Evolutionary conservation across 2,888 invertebrate genomes (phyloP), one percentile per base, ranked within the genome.

Genomic region (Limenitis camilla): DNA sequence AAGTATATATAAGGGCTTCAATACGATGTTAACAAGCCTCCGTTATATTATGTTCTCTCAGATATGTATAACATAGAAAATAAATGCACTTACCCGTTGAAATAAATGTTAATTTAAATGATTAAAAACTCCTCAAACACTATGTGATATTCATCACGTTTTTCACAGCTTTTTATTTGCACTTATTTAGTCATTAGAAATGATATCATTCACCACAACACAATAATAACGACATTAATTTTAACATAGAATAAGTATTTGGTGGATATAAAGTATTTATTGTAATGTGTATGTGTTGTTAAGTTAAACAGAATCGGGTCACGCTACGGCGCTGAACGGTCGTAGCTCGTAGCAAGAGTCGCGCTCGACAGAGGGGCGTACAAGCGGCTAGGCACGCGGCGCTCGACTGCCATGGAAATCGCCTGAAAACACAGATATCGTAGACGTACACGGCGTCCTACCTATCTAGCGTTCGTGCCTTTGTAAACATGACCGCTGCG

Each of bases 401-500:
- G 74, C 74, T 74, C 77, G 78, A 61, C 69, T 68, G 65, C 52
- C 64, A 61, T 56, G 63, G 60, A 55, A 61, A 57, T 59, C 61
- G 63, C 64, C 63, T 66, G 61, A 61, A 65, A 67, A 63, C 60
- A 61, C 47, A 54, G 51, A 56, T 49, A 45, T 50, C 51, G 52
- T 54, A 49, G 49, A 46, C 49, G 46, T 57, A n/a, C 29, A 52
- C 45, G 38, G 40, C 39, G 46, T 55, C 47, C 43, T 41, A 39
- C 33, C 43, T 55, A 60, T 40, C 58, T 57, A 55, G 43, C 47
- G 52, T 53, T 49, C 53, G 61, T 60, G 64, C 61, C 69, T 70
- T 67, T 72, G 72, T 74, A 74, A 78, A 76, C 76, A 73, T 59
- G 63, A 57, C 61, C 60, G 62, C 62, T n/a, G n/a, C 60, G 58